Conservation (phyloP, 2,888 invertebrate species). For the Crioceris asparagi region DNA sequence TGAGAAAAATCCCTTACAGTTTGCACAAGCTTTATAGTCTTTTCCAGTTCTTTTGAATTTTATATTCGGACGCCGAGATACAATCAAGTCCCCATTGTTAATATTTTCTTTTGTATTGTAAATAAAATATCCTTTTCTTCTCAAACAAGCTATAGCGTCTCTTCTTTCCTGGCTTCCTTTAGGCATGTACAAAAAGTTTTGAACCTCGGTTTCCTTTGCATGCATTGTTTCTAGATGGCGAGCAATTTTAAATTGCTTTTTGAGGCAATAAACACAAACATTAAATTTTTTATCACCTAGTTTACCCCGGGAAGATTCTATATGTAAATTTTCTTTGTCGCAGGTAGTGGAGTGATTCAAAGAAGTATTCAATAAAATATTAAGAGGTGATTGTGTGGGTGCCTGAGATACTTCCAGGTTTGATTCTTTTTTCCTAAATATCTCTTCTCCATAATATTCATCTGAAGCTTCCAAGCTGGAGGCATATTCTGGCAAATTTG, state of each 20-base stretch:
- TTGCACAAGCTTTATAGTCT: conserved; percentile 3
- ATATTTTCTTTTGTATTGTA: conserved; percentile 6
- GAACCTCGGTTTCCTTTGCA: conserved; percentile 7
- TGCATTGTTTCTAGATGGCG: conserved; percentile 8
- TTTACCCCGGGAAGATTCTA: conserved; percentile 4
- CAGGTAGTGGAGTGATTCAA: no score
- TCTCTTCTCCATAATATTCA: no score
- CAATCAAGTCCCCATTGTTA: conserved; percentile 7
- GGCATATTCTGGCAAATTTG: no score
- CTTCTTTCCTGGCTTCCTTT: conserved; percentile 5
- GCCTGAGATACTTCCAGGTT: no score
- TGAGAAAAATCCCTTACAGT: conserved; percentile 7
- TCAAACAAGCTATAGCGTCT: conserved; percentile 3
- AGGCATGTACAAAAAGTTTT: conserved; percentile 7
- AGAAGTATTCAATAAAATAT: no score
- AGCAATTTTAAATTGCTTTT: conserved; percentile 9
- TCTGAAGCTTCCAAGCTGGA: no score
- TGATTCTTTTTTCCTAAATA: no score
- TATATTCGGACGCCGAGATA: conserved; percentile 8
- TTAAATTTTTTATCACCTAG: conserved; percentile 7
- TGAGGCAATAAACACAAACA: conserved; percentile 8
- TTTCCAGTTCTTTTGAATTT: conserved; percentile 3
- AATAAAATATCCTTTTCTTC: conserved; percentile 8
- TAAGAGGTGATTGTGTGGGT: no score
- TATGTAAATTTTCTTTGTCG: conserved; percentile 6